phyloP scores from a whole-genome alignment of 2,797 vertebrate genomes.

The Danionella dracula region DNA sequence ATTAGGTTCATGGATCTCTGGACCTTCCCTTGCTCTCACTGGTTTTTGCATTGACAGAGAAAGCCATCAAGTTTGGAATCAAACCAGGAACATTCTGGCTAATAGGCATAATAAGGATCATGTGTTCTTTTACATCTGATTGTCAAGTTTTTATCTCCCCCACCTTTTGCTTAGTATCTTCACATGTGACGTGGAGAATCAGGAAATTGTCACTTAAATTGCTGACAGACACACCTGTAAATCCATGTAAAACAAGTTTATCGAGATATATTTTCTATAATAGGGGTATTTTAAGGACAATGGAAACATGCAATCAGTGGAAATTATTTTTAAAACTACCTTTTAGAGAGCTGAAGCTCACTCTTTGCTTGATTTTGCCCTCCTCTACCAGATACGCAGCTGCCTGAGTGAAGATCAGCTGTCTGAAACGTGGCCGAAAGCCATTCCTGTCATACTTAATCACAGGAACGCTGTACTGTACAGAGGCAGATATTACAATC shows the following conservation, averaged over 20 bases:
- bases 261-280: neutral
- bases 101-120: too few species aligned
- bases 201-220: conserved; percentile 83
- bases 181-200: conserved; percentile 81
- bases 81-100: too few species aligned
- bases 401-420: conserved; percentile 81
- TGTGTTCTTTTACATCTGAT: too few species aligned
- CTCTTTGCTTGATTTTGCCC: conserved; percentile 87
- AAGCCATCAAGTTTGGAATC: too few species aligned
- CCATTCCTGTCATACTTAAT: conserved; percentile 91
- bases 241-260: neutral
- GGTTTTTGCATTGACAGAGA: too few species aligned
- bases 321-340: conserved; percentile 71
- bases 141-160: neutral
- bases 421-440: conserved; percentile 80
- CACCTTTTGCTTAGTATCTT: conserved; percentile 86
- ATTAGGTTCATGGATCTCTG: too few species aligned
- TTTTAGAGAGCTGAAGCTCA: conserved; percentile 79
- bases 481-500: neutral
- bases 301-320: too few species aligned
- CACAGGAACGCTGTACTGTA: conserved; percentile 82
- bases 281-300: too few species aligned
- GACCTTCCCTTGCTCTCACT: too few species aligned
- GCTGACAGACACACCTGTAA: conserved; percentile 85
- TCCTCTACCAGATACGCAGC: conserved; percentile 81